Evolutionary conservation across 2,888 invertebrate genomes (phyloP), one percentile per base, ranked within the genome.

Genomic region (Drosophila mettleri): DNA sequence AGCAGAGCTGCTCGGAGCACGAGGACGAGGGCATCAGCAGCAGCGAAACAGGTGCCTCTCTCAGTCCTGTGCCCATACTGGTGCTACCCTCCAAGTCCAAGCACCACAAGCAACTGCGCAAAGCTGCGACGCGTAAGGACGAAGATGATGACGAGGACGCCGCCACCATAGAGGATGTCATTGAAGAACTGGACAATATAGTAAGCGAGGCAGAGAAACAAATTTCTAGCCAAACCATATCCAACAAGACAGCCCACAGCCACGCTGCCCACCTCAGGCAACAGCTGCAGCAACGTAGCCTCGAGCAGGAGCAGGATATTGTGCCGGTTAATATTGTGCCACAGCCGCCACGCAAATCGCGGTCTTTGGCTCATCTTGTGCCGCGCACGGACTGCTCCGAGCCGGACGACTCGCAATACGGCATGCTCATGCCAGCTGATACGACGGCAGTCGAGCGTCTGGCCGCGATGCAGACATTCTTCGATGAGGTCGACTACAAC

Each of bases 21-120:
- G 97, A 97, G 92, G 97, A 97, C 88, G 97, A 97, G 93, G 97
- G 97, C 7, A 97, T 97, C 77, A 97, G 96, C 86, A 97, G 97
- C 9, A 97, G 97, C 0, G 97, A 97, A 90, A 92, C 93, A 14
- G 92, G 93, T 53, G 93, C 95, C 77, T 96, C 96, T 39, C 93
- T 96, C 43, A 96, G 95, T 68, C 96, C 96, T 0, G 96, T 96
- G 88, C 93, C 93, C 31, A 92, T 92, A n/a, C 80, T 92, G 34
- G 91, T 92, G 14, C 80, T 92, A 51, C 92, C 92, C 31, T 73
- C 73, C 41, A 82, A 82, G 66, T 51, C 75, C 6, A 76, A 65
- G 55, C 84, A 78, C 6, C 91, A 92, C 69, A 88, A 91, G 38
- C 63, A 89, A 43, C 31, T 69, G 5, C 69, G 70, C 6, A 83